Evolutionary conservation across 2,797 vertebrate species (phyloP).

Genomic region (Hybognathus amarus): DNA sequence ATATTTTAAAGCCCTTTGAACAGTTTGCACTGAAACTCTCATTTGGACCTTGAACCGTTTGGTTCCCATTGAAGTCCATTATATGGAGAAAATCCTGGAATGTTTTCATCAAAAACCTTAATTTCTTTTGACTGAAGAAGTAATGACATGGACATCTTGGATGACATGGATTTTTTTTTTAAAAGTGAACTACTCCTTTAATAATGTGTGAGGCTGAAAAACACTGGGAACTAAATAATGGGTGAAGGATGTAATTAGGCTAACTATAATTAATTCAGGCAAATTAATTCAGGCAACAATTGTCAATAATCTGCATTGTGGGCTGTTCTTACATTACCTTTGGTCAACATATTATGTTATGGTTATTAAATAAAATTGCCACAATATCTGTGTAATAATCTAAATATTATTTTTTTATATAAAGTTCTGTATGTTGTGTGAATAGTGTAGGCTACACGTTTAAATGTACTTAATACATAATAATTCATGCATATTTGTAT

Average conservation of each 20-base stretch:
- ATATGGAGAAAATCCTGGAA: too few relatives aligned
- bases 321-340: not conserved
- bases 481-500: too few relatives aligned
- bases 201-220: not conserved
- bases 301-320: not conserved
- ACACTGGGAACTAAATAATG: not conserved
- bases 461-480: not conserved
- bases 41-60: too few relatives aligned
- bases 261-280: too few relatives aligned
- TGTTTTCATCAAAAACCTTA: too few relatives aligned
- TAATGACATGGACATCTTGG: too few relatives aligned
- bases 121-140: too few relatives aligned
- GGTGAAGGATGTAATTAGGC: not conserved
- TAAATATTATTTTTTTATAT: not conserved
- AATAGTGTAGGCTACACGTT: not conserved
- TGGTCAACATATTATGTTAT: not conserved
- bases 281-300: not conserved
- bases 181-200: too few relatives aligned
- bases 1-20: too few relatives aligned
- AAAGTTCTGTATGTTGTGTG: not conserved
- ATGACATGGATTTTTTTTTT: too few relatives aligned
- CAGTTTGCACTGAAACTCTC: too few relatives aligned
- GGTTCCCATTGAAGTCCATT: too few relatives aligned
- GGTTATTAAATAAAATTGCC: not conserved
- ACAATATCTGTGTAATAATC: not conserved